phyloP scores from a whole-genome alignment of 1,140 invertebrate genomes.

The Aphelenchoides besseyi region DNA sequence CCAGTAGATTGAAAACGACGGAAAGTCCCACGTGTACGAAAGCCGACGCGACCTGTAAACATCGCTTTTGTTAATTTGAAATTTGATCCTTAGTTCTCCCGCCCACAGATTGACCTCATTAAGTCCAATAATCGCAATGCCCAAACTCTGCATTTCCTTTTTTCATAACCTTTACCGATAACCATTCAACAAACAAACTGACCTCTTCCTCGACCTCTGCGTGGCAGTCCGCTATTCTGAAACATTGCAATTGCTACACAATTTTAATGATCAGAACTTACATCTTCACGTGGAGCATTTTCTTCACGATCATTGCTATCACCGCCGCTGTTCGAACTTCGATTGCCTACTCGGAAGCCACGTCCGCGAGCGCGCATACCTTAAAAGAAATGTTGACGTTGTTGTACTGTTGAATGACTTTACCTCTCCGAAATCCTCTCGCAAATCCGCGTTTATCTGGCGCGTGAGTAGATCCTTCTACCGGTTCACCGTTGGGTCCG shows the following conservation, averaged over 20 bases:
- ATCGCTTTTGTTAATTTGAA: too few relatives aligned
- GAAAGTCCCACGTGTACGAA: too few relatives aligned
- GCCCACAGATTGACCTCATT: conserved; percentile 6
- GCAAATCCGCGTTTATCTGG: conserved; percentile 23
- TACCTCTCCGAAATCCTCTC: conserved; percentile 2
- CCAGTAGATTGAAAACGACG: too few relatives aligned
- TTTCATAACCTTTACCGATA: neutral
- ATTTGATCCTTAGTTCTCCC: too few relatives aligned
- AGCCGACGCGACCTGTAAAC: too few relatives aligned
- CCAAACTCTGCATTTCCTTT: neutral
- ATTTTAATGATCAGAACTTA: neutral
- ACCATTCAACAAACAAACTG: neutral
- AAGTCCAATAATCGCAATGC: neutral
- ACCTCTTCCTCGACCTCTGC: neutral
- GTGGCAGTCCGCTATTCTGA: neutral
- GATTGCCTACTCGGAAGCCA: neutral
- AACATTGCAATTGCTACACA: neutral
- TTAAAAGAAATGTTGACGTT: conserved; percentile 2
- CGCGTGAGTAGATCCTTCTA: conserved; percentile 54
- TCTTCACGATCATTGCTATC: neutral
- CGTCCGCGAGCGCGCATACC: neutral
- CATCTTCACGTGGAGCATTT: conserved; percentile 7
- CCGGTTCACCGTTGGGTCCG: conserved; percentile 52
- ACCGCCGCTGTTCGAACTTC: neutral
- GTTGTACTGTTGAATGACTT: too few relatives aligned